Base-by-base conservation (phyloP, 2,797 vertebrate genomes). In the Pseudopleuronectes americanus region DNA sequence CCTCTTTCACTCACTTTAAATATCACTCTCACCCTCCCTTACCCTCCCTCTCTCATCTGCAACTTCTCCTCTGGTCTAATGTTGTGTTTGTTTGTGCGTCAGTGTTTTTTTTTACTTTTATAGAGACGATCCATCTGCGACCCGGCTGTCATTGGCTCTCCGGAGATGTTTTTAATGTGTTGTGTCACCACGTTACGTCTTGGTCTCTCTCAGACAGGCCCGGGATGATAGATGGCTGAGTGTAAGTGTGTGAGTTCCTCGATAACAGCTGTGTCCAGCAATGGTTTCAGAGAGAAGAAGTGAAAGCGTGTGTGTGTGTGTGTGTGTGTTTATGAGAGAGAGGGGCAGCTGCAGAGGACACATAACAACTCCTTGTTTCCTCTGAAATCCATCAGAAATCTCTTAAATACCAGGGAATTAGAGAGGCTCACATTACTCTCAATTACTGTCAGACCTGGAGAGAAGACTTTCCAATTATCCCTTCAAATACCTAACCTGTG, bases 361-460 rank as follows among this genome's bases (percentile, higher is more conserved):
- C 76, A 85, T 84, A 89, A 84, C 80, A 49, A 71, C 69, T 84
- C 73, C 73, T 79, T 84, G 87, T 88, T 90, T 90, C 79, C 77
- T 55, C 73, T 22, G 2, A 86, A 85, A 89, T 90, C 88, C 86
- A 68, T 81, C 77, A 64, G 69, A 91, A 86, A 87, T 89, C 84
- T 85, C 78, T 78, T 71, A 78, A 89, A 90, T 87, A 73, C 89
- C 86, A 1, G 62, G 26, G 83, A 88, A 89, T 89, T 89, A 84
- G 64, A 80, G 77, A 23, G 63, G 84, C 77, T 87, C 88, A 83
- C 85, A 82, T 92, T 87, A 89, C 88, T 89, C 79, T 81, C 82
- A 89, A 89, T 92, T 83, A 90, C 81, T 89, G 87, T 91, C 89
- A 85, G 73, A 83, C 68, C 41, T 45, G 24, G 24, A 70, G 63